Percentiles rank a stretch among this genome's conserved stretches.
Evolutionary conservation across 2,888 invertebrate species (phyloP).

Genomic region (Sepiola atlantica): DNA sequence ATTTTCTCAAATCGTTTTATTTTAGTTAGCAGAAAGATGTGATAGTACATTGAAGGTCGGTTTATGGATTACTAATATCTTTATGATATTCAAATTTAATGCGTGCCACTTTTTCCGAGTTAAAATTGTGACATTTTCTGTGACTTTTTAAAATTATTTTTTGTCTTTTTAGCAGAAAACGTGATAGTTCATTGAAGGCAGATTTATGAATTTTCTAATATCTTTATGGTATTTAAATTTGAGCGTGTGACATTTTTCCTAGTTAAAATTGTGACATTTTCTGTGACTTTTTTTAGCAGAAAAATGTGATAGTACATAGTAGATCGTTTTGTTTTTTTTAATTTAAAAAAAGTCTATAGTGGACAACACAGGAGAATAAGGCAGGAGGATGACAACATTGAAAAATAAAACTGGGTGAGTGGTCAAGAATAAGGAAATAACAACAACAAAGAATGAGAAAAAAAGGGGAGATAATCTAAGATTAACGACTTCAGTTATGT

Average conservation of each 20-base stretch:
- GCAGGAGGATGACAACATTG: not conserved
- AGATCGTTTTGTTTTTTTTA: not conserved
- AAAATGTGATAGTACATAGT: not conserved
- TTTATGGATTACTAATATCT: too few relatives aligned
- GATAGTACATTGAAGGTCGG: too few relatives aligned
- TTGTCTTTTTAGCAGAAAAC: not conserved
- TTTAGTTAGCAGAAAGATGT: too few relatives aligned
- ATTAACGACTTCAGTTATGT: not conserved
- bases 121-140: too few relatives aligned
- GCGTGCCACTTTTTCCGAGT: too few relatives aligned
- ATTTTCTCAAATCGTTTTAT: too few relatives aligned
- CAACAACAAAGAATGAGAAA: not conserved
- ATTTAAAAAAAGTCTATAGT: not conserved
- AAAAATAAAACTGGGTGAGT: not conserved
- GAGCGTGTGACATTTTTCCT: too few relatives aligned
- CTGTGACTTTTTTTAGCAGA: not conserved
- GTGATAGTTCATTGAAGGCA: not conserved
- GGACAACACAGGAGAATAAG: not conserved
- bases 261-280: too few relatives aligned
- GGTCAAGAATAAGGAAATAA: not conserved
- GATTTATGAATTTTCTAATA: too few relatives aligned
- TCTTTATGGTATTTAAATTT: too few relatives aligned
- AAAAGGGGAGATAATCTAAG: not conserved
- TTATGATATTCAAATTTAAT: too few relatives aligned
- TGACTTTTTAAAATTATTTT: too few relatives aligned